These are phyloP conservation scores for Scaeva pyrastri DNA, from an alignment of 2,888 invertebrate species.

Conservation along the genomic window DNA sequence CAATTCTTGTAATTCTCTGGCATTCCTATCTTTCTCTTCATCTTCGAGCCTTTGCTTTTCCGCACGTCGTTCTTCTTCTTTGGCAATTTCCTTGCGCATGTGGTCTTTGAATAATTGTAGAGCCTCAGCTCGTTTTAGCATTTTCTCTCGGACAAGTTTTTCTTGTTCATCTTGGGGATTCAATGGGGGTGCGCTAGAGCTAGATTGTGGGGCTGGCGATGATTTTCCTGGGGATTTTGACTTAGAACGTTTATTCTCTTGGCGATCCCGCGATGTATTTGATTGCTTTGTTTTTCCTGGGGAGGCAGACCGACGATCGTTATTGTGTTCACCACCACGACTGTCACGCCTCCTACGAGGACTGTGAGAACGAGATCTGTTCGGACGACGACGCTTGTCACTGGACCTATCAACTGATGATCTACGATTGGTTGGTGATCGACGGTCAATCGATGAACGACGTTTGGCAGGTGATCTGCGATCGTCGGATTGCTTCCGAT, in stretches of 20 bases:
- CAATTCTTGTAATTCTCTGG: conserved; percentile 81
- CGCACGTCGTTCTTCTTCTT: conserved; percentile 85
- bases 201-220: conserved; percentile 64
- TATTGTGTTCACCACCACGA: conserved; percentile 70
- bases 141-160: conserved; percentile 82
- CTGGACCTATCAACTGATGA: conserved; percentile 76
- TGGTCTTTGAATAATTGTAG: conserved; percentile 86
- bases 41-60: conserved; percentile 83
- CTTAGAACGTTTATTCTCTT: conserved; percentile 50
- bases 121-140: conserved; percentile 84
- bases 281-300: conserved; percentile 71
- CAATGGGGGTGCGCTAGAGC: conserved; percentile 56
- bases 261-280: conserved; percentile 59
- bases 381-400: conserved; percentile 75
- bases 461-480: conserved; percentile 78
- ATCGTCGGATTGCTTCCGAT: conserved; percentile 72
- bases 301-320: conserved; percentile 77
- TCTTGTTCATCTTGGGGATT: conserved; percentile 79
- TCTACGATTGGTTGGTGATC: conserved; percentile 78
- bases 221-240: conserved; percentile 62
- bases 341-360: conserved; percentile 74
- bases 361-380: conserved; percentile 67
- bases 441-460: conserved; percentile 79
- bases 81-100: conserved; percentile 86
- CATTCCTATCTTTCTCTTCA: conserved; percentile 81